Conservation (phyloP, 2,888 invertebrate genomes). For the Lathronympha strigana region DNA sequence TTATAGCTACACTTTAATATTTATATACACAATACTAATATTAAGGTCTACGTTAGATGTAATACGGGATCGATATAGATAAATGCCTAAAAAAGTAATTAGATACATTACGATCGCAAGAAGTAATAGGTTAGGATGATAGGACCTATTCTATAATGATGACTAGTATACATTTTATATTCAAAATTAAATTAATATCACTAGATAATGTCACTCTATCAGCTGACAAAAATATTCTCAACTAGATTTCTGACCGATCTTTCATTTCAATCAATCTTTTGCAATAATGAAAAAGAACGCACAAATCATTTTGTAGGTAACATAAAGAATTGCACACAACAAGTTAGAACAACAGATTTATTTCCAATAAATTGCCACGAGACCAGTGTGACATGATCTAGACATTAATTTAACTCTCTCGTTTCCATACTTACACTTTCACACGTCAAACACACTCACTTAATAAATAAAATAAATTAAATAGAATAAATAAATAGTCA, state of each 20-base stretch:
- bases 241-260: slow-evolving; percentile 80
- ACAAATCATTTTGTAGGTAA: slow-evolving; percentile 74
- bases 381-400: slow-evolving; percentile 84
- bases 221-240: slow-evolving; percentile 65
- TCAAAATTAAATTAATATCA: slow-evolving; percentile 80
- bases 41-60: slow-evolving; percentile 57
- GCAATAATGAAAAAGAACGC: slow-evolving; percentile 57
- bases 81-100: slow-evolving; percentile 56
- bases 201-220: slow-evolving; percentile 82
- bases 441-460: slow-evolving; percentile 82
- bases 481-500: slow-evolving; percentile 84
- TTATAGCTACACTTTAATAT: slow-evolving; percentile 65
- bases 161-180: slow-evolving; percentile 78
- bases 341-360: slow-evolving; percentile 82
- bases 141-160: slow-evolving; percentile 69
- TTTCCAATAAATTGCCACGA: slow-evolving; percentile 84
- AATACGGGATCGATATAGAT: slow-evolving; percentile 54
- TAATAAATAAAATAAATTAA: slow-evolving; percentile 86
- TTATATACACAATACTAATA: slow-evolving; percentile 65
- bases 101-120: slow-evolving; percentile 56
- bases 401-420: slow-evolving; percentile 83
- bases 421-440: slow-evolving; percentile 80
- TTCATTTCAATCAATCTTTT: slow-evolving; percentile 51
- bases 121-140: slow-evolving; percentile 61
- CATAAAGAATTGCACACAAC: slow-evolving; percentile 78